Evolutionary conservation across 2,797 vertebrate species (phyloP).

Genomic region (Enteromius fasciolatus): DNA sequence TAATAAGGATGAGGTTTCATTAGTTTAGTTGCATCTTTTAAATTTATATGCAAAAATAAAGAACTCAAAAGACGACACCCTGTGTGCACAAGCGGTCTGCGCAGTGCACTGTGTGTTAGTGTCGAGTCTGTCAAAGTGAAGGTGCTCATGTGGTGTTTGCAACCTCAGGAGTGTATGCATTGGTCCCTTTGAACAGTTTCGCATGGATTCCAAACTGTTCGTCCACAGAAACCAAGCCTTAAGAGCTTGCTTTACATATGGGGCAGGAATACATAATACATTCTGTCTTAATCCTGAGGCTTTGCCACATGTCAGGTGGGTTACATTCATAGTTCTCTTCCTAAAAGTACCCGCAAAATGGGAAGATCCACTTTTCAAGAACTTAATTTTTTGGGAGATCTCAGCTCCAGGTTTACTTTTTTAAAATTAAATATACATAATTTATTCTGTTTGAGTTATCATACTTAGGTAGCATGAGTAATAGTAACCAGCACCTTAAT

Average conservation of each 20-base stretch:
- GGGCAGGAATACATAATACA: slow-evolving; percentile 61
- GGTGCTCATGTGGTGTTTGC: slow-evolving; percentile 26
- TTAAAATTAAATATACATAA: slow-evolving; percentile 47
- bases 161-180: slow-evolving; percentile 44
- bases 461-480: slow-evolving; percentile 64
- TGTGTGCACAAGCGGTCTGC: slow-evolving; percentile 65
- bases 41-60: slow-evolving; percentile 58
- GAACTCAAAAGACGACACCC: slow-evolving; percentile 47
- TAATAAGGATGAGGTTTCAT: slow-evolving; percentile 74
- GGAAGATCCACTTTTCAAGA: slow-evolving; percentile 55
- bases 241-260: slow-evolving; percentile 32
- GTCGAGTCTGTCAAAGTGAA: slow-evolving; percentile 53
- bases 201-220: slow-evolving; percentile 71
- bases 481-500: slow-evolving; percentile 60
- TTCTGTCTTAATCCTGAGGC: slow-evolving; percentile 69
- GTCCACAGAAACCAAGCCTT: slow-evolving; percentile 41
- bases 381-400: slow-evolving; percentile 61
- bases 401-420: slow-evolving; percentile 59
- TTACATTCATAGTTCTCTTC: slow-evolving; percentile 76
- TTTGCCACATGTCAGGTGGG: slow-evolving; percentile 65
- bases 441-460: slow-evolving; percentile 55
- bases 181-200: slow-evolving; percentile 82
- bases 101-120: slow-evolving; percentile 62
- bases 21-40: slow-evolving; percentile 62
- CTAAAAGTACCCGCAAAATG: slow-evolving; percentile 60